These are phyloP conservation scores for Oreohelix idahoensis DNA, from an alignment of 1,140 invertebrate genomes.

Conservation along the genomic window DNA sequence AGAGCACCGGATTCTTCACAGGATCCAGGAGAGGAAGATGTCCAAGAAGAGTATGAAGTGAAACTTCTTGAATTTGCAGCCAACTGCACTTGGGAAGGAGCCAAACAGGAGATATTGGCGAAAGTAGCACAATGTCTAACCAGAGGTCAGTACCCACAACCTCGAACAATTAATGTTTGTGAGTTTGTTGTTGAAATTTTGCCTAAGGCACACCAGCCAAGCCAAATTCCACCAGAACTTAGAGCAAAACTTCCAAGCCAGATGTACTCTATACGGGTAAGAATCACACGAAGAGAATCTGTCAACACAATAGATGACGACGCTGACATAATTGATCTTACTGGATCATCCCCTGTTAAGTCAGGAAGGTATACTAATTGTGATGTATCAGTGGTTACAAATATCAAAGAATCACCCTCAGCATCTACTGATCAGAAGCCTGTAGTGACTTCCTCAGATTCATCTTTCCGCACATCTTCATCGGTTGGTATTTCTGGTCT, in stretches of 20 bases:
- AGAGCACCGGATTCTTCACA: slow-evolving; percentile 45
- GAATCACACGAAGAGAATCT: slow-evolving; percentile 43
- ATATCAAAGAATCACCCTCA: background rate
- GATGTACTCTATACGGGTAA: slow-evolving; percentile 63
- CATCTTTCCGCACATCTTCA: background rate
- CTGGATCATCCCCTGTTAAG: slow-evolving; percentile 26
- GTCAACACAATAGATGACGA: background rate
- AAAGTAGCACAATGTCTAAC: slow-evolving; percentile 55
- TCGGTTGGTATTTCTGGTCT: slow-evolving; percentile 37
- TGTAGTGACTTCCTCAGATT: background rate
- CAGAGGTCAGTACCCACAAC: slow-evolving; percentile 47
- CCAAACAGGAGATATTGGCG: slow-evolving; percentile 59
- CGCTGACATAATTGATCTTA: slow-evolving; percentile 20
- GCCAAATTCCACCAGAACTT: slow-evolving; percentile 64
- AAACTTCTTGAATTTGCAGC: slow-evolving; percentile 66
- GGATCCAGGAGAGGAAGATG: slow-evolving; percentile 16
- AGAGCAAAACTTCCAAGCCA: slow-evolving; percentile 56
- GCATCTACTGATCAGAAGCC: background rate
- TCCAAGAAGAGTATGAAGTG: too few relatives aligned
- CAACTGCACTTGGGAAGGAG: slow-evolving; percentile 64
- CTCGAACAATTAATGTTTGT: slow-evolving; percentile 51
- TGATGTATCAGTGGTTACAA: background rate
- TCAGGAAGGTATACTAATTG: background rate
- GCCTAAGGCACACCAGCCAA: slow-evolving; percentile 60
- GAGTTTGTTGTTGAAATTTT: slow-evolving; percentile 61